Percentiles rank a stretch among this genome's conserved stretches.
These are phyloP conservation scores for Pipa parva DNA, from an alignment of 2,113 vertebrate species.

Conservation along the genomic window DNA sequence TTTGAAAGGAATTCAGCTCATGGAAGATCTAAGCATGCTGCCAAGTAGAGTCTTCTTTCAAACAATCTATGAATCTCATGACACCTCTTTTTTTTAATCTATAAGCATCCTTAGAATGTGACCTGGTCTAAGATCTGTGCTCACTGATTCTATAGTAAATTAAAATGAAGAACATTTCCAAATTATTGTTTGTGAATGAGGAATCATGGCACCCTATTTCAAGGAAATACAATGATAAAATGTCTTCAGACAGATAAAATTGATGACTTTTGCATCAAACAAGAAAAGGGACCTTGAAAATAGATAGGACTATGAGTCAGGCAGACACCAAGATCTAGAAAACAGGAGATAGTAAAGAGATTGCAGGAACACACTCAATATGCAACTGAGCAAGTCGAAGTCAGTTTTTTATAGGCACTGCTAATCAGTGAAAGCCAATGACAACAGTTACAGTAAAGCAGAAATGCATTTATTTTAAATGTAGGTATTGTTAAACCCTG, in stretches of 20 bases:
- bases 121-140: too few relatives aligned
- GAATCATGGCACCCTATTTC: constrained; percentile 6
- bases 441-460: too few relatives aligned
- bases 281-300: constrained; percentile 14
- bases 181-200: neutral
- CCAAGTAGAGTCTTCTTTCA: too few relatives aligned
- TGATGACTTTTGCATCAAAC: constrained; percentile 10
- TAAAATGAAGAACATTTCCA: too few relatives aligned
- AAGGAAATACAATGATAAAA: constrained; percentile 4
- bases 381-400: neutral
- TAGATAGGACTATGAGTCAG: constrained; percentile 9
- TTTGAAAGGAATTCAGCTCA: too few relatives aligned
- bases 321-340: constrained; percentile 6
- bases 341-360: constrained; percentile 9
- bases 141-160: too few relatives aligned
- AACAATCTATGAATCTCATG: too few relatives aligned
- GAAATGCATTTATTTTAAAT: too few relatives aligned
- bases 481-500: too few relatives aligned
- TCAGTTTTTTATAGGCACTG: neutral
- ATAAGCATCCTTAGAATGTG: too few relatives aligned
- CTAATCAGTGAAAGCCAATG: neutral
- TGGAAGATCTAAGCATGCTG: too few relatives aligned
- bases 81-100: too few relatives aligned
- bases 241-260: neutral
- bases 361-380: neutral